These are phyloP conservation scores for Drosophila quadrilineata DNA, from an alignment of 1,140 invertebrate genomes.

Conservation along the genomic window DNA sequence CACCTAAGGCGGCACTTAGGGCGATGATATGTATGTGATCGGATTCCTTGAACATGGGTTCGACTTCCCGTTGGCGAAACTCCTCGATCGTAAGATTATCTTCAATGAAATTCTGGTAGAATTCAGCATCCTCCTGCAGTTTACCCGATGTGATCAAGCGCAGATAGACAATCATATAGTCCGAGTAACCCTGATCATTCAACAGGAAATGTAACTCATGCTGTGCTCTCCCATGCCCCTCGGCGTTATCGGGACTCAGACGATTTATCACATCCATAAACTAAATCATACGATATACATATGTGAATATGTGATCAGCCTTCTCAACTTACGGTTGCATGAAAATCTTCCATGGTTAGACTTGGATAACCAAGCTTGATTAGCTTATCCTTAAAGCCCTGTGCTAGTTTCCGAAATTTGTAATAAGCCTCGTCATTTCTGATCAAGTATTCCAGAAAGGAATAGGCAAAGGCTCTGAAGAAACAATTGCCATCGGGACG, in stretches of 20 bases:
- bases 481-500: conserved; percentile 98
- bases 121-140: conserved; percentile 94
- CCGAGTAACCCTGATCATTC: conserved; percentile 93
- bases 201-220: conserved; percentile 89
- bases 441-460: conserved; percentile 93
- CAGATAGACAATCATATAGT: conserved; percentile 97
- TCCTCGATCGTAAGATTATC: conserved; percentile 90
- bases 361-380: conserved; percentile 94
- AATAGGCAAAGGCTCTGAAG: conserved; percentile 96
- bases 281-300: conserved; percentile 81
- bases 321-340: conserved; percentile 91
- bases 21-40: conserved; percentile 99
- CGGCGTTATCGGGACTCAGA: conserved; percentile 84
- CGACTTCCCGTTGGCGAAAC: conserved; percentile 92
- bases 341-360: conserved; percentile 98
- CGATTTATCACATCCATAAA: conserved; percentile 96
- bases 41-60: conserved; percentile 98
- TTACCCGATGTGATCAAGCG: conserved; percentile 95
- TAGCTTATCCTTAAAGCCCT: conserved; percentile 92
- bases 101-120: conserved; percentile 97
- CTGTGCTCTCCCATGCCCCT: conserved; percentile 70
- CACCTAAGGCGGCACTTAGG: conserved; percentile 91
- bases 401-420: conserved; percentile 90
- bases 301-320: not conserved
- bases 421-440: conserved; percentile 90